Base-by-base conservation (phyloP, 2,888 invertebrate genomes). In the Aproaerema taeniolella region DNA sequence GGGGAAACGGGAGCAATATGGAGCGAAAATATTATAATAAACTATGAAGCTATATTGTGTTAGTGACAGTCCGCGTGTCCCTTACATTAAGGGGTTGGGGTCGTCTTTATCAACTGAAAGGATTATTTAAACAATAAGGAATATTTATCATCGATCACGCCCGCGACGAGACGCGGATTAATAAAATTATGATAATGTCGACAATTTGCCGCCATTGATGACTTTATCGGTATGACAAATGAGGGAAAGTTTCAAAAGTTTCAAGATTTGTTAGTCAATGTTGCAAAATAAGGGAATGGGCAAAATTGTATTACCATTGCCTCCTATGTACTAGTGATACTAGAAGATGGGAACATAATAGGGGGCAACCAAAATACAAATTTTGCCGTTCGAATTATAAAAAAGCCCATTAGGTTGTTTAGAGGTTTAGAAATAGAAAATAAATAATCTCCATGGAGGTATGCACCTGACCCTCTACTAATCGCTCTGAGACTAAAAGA, bases 21-120 rank as follows among this genome's bases (percentile, higher is more conserved):
- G 66, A 66, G 67, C 67, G 67, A 73, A 79, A 82, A 81, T 81
- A 83, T 83, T 79, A 79, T 79, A 82, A 79, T 80, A 80, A 82
- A 80, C 66, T 81, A 76, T 76, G 70, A 72, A 69, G 74, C 71
- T 69, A 71, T 81, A 79, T 83, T 82, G 73, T 83, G 80, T 73
- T 73, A 76, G 69, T 82, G 83, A 82, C 83, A 82, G 80, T 72
- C 70, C 77, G 80, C 81, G 80, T 83, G 82, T 69, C 79, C 67
- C 57, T 60, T 59, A 60, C 61, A 71, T 76, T 75, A 72, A 76
- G 80, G 81, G 80, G 78, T 78, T n/a, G 26, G 81, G 80, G 79
- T 75, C 70, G 69, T 78, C 80, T 77, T 77, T 77, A 66, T 73
- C 70, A 71, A 76, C 76, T 71, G 63, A 70, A 72, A 71, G 75